phyloP scores from a whole-genome alignment of 2,888 invertebrate genomes.

The Callyntrura guangdongensis region DNA sequence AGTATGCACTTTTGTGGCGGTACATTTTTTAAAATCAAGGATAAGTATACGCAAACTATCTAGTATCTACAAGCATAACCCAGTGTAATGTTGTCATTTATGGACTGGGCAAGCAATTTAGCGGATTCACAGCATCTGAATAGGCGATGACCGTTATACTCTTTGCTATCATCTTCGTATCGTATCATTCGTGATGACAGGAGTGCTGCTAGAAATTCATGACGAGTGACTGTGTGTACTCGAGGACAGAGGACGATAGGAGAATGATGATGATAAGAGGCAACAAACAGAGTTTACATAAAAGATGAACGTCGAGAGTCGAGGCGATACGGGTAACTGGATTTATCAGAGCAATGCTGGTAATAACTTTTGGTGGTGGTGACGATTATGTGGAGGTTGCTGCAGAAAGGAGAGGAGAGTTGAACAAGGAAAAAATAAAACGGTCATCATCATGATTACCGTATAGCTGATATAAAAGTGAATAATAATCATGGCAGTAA shows the following conservation, averaged over 20 bases:
- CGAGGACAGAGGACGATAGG: neutral
- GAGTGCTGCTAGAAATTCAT: conserved; percentile 17
- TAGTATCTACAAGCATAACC: neutral
- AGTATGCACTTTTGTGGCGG: neutral
- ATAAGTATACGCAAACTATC: neutral
- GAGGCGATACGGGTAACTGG: conserved; percentile 58
- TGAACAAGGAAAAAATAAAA: neutral
- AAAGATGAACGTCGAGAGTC: too few relatives aligned
- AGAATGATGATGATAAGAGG: conserved; percentile 14
- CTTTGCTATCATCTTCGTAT: conserved; percentile 1
- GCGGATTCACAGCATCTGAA: neutral
- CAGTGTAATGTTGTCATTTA: conserved; percentile 43
- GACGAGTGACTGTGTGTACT: neutral
- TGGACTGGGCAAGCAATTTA: conserved; percentile 55
- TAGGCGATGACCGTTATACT: conserved; percentile 16
- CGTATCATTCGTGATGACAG: conserved; percentile 2
- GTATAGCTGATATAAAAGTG: neutral
- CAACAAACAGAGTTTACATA: too few relatives aligned
- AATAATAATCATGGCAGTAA: neutral
- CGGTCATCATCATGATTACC: conserved; percentile 20
- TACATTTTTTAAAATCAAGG: conserved; percentile 3
- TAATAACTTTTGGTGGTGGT: too few relatives aligned
- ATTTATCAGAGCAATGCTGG: conserved; percentile 55
- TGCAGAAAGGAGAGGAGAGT: neutral
- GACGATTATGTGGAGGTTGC: neutral